Percentiles rank a stretch among this genome's conserved stretches.
Evolutionary conservation across 2,113 vertebrate species (phyloP).

Genomic region (Daboia siamensis): DNA sequence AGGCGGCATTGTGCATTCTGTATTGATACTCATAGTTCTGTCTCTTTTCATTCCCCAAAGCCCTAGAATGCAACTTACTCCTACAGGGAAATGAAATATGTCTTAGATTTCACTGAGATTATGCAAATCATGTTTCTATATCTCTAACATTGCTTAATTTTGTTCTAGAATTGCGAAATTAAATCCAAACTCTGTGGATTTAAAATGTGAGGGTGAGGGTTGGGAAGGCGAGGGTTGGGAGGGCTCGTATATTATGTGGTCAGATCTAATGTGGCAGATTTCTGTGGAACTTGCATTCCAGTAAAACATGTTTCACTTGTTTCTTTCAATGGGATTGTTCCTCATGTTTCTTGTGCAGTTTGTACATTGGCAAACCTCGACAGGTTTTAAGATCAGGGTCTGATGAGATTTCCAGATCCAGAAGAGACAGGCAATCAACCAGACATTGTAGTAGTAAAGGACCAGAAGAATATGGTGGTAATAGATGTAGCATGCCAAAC

Average conservation of each 20-base stretch:
- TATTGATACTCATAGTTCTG: background rate
- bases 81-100: background rate
- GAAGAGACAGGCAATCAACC: background rate
- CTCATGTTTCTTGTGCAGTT: background rate
- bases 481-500: background rate
- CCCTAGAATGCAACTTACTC: background rate
- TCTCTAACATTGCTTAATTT: background rate
- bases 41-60: too few species aligned
- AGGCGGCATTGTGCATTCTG: too few species aligned
- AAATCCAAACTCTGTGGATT: background rate
- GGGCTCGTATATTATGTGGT: background rate
- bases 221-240: too few species aligned
- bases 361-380: background rate
- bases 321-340: background rate
- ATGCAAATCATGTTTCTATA: background rate
- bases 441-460: background rate
- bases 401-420: background rate
- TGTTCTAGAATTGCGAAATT: background rate
- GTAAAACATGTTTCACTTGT: background rate
- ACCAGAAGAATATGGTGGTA: background rate
- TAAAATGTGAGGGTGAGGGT: background rate
- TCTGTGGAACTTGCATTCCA: background rate
- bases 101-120: background rate
- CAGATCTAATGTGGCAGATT: background rate
- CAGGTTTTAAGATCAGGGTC: background rate